Conservation (phyloP, 2,113 vertebrate species). For the Burhinus bistriatus region DNA sequence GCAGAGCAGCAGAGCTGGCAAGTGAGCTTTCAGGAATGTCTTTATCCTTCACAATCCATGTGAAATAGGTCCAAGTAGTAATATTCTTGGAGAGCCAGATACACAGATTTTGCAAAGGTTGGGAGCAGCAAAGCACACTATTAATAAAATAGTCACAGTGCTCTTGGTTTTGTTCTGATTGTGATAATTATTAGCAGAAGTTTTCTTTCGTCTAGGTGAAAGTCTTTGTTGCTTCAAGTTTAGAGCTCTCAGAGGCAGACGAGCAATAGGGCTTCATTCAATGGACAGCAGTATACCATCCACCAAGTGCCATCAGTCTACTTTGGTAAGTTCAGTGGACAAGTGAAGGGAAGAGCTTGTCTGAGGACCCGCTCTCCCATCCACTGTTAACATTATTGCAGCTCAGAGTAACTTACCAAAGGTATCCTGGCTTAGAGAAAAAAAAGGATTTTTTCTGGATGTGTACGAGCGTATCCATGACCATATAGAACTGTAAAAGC, state of each 20-base stretch:
- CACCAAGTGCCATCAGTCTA: not conserved
- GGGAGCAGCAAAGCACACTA: constrained; percentile 3
- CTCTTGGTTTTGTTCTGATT: constrained; percentile 1
- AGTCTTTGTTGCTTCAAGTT: not conserved
- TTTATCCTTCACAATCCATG: not conserved
- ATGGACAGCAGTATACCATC: not conserved
- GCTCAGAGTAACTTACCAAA: not conserved
- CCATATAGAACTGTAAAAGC: not conserved
- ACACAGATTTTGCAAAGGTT: constrained; percentile 26
- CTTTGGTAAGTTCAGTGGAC: not conserved
- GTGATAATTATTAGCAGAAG: constrained; percentile 37
- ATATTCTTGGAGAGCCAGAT: constrained; percentile 31
- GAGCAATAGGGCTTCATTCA: not conserved
- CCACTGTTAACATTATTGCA: not conserved
- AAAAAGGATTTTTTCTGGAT: accelerated
- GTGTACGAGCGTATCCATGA: not conserved
- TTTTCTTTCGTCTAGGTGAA: not conserved
- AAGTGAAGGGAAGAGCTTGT: not conserved
- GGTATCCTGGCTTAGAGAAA: not conserved
- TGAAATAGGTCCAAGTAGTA: constrained; percentile 36
- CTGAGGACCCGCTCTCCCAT: not conserved
- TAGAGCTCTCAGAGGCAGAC: not conserved
- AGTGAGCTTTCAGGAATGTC: not conserved
- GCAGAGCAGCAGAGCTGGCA: constrained; percentile 27
- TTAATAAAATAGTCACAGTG: constrained; percentile 22